A percentile compares a stretch with the other conserved stretches of the same genome.
Evolutionary conservation across 2,113 vertebrate species (phyloP).

Genomic region (Indicator maculatus): DNA sequence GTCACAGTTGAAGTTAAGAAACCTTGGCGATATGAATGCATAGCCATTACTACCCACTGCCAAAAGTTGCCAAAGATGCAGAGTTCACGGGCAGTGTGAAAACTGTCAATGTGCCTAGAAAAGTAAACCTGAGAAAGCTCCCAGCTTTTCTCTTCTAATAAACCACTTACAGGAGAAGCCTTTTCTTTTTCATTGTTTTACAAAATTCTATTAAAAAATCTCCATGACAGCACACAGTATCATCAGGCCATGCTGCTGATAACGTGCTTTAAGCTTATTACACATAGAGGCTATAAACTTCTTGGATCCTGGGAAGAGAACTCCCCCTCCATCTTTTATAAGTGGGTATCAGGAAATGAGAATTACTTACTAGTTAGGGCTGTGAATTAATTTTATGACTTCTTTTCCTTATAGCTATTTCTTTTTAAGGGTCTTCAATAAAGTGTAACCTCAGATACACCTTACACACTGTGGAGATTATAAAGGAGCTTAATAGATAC

Average conservation of each 20-base stretch:
- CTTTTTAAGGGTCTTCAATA: not conserved
- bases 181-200: not conserved
- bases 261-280: not conserved
- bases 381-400: not conserved
- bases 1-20: not conserved
- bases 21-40: not conserved
- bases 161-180: not conserved
- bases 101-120: not conserved
- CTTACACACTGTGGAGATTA: not conserved
- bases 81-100: not conserved
- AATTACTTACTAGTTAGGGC: not conserved
- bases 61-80: not conserved
- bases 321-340: not conserved
- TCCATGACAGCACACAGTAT: not conserved
- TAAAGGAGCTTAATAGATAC: not conserved
- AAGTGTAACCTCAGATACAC: not conserved
- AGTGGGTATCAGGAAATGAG: not conserved
- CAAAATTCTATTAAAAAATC: not conserved
- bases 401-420: not conserved
- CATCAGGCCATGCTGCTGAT: not conserved
- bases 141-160: not conserved
- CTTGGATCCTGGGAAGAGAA: not conserved
- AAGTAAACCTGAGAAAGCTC: not conserved
- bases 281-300: not conserved
- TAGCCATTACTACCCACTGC: not conserved